Percentiles rank a stretch among this genome's conserved stretches.
Conservation (phyloP, 2,888 invertebrate species). For the Stictocephala bisonia region DNA sequence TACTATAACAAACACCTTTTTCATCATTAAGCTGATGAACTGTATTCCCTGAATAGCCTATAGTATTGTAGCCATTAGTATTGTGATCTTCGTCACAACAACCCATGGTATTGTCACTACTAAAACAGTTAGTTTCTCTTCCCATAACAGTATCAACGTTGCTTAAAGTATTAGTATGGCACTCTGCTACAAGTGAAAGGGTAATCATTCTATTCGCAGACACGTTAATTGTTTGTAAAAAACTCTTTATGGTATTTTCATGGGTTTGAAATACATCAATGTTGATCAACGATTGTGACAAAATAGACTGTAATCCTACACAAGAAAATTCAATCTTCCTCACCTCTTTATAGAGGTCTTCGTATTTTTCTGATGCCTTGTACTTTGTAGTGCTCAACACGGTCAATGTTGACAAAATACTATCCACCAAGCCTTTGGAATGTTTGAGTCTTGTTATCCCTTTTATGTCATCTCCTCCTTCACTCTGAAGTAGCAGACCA, state of each 20-base stretch:
- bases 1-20: neutral
- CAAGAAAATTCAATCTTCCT: neutral
- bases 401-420: conserved; percentile 3
- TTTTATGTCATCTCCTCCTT: neutral
- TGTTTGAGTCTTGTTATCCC: neutral
- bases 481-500: neutral
- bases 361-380: neutral
- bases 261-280: neutral
- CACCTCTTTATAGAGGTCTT: neutral
- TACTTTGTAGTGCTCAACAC: neutral
- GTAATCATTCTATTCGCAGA: neutral
- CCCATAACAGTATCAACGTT: neutral
- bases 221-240: neutral
- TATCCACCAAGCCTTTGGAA: neutral
- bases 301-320: neutral
- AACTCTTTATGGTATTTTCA: neutral
- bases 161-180: neutral
- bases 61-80: no score
- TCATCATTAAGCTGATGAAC: no score
- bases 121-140: no score
- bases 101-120: no score
- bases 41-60: no score
- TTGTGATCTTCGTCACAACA: no score
- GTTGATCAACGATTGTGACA: neutral
- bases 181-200: neutral